Conservation (phyloP, 2,797 vertebrate genomes). For the Tauraco hartlaubi region DNA sequence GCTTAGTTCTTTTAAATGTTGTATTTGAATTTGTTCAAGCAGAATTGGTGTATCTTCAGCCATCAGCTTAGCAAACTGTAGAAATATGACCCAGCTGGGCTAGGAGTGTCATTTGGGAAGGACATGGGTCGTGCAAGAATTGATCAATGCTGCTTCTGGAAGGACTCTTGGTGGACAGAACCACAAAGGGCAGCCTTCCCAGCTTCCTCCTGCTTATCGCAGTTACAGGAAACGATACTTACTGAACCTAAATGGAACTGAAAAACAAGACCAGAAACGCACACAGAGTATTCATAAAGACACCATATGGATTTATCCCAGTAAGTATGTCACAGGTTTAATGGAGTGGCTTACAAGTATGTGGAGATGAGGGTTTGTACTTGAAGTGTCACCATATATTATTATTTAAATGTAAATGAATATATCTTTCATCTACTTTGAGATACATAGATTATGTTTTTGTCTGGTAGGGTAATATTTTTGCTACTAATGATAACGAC, state of each 20-base stretch:
- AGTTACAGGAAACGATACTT: neutral
- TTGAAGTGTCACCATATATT: neutral
- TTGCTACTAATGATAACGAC: neutral
- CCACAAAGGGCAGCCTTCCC: neutral
- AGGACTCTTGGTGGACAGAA: neutral
- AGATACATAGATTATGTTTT: neutral
- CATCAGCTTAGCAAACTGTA: neutral
- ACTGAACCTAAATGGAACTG: neutral
- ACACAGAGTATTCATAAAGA: neutral
- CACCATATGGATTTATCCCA: neutral
- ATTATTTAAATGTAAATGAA: neutral
- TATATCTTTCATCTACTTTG: neutral
- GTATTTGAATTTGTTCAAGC: neutral
- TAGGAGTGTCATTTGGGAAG: neutral
- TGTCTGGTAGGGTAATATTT: neutral
- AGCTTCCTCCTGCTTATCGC: neutral
- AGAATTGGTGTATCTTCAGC: neutral
- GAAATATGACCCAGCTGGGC: neutral
- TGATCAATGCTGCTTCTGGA: neutral
- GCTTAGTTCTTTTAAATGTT: conserved; percentile 16
- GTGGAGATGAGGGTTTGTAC: neutral
- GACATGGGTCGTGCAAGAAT: fast-evolving
- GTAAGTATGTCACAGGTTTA: neutral
- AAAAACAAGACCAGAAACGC: neutral
- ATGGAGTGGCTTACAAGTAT: neutral